Conservation (phyloP, 2,888 invertebrate species). For the Deroplatys truncata region DNA sequence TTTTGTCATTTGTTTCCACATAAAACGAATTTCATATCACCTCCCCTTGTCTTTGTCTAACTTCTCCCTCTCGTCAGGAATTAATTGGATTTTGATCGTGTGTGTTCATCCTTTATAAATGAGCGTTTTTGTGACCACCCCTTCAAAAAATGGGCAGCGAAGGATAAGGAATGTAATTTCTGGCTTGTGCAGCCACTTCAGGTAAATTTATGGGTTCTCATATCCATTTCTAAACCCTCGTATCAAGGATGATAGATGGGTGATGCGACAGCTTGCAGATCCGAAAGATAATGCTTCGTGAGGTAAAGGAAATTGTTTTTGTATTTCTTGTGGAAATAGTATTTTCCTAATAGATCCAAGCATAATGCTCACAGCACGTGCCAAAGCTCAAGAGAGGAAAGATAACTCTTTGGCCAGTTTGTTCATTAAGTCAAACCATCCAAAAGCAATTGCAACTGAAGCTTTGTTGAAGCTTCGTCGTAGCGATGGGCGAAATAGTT, state of each 20-base stretch:
- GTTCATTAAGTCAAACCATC: no score
- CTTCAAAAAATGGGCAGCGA: neutral
- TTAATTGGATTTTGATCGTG: neutral
- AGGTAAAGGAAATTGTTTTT: neutral
- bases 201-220: neutral
- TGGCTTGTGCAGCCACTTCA: neutral
- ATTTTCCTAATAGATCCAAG: neutral
- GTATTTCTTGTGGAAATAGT: neutral
- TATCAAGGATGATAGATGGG: neutral
- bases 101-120: neutral
- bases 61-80: neutral
- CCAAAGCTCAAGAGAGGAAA: no score
- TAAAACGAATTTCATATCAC: neutral
- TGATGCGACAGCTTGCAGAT: neutral
- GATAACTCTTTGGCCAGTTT: no score
- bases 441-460: no score
- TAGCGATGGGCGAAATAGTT: no score
- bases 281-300: neutral
- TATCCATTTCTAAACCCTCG: neutral
- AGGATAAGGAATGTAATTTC: neutral
- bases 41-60: neutral
- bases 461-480: no score
- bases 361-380: neutral
- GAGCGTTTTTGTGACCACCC: neutral
- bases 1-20: slow-evolving; percentile 4